phyloP scores from a whole-genome alignment of 2,888 invertebrate genomes.

The Tachina fera region DNA sequence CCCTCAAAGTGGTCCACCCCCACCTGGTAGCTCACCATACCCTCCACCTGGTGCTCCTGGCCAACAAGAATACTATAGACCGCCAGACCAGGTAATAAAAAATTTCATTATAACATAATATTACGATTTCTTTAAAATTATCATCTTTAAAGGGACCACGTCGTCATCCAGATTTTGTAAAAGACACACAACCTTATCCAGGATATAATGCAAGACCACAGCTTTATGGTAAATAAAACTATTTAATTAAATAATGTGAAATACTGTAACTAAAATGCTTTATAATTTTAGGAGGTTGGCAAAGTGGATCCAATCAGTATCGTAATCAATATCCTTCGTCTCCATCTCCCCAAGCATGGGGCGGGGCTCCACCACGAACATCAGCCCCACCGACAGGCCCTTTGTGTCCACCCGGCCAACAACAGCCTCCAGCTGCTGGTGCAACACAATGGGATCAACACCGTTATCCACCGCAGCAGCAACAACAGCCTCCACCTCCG shows the following conservation, averaged over 20 bases:
- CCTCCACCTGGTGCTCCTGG: conserved; percentile 83
- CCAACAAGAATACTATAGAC: conserved; percentile 85
- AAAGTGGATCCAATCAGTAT: conserved; percentile 84
- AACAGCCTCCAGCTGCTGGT: conserved; percentile 79
- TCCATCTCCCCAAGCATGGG: conserved; percentile 81
- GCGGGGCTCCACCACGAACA: conserved; percentile 80
- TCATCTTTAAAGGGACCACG: conserved; percentile 85
- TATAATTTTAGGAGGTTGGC: conserved; percentile 85
- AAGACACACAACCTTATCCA: conserved; percentile 88
- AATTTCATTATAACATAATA: background rate
- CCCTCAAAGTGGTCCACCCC: conserved; percentile 82
- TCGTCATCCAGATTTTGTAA: conserved; percentile 92
- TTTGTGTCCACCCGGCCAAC: conserved; percentile 81
- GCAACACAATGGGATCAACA: conserved; percentile 83
- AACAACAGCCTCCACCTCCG: conserved; percentile 81
- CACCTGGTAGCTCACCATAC: conserved; percentile 80
- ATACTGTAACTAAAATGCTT: background rate
- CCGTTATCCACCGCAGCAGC: conserved; percentile 82
- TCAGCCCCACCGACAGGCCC: conserved; percentile 79
- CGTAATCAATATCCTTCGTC: conserved; percentile 83
- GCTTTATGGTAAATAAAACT: conserved; percentile 85
- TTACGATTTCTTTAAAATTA: conserved; percentile 1
- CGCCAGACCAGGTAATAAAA: conserved; percentile 81
- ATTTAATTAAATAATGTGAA: background rate
- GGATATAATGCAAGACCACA: conserved; percentile 87